Base-by-base conservation (phyloP, 2,113 vertebrate species). In the Jacana jacana region DNA sequence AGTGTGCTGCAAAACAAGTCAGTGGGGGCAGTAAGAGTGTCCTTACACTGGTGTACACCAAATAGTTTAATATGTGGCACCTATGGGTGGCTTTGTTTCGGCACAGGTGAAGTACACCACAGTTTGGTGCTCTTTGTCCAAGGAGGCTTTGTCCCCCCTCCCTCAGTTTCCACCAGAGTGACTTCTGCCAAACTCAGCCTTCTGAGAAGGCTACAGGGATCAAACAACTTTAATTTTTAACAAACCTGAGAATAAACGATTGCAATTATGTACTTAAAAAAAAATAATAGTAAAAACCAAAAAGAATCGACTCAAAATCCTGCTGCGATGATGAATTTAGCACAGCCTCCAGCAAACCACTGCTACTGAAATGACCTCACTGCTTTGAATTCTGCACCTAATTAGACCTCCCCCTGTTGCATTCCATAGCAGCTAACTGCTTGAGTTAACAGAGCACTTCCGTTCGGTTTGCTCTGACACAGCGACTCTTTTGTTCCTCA, bases 51-150 rank as follows among this genome's bases (percentile, higher is more conserved):
- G 18, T 30, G 27, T 1, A 35, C 13, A n/a, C 12, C 71, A 40
- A 46, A 6, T 31, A 30, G 37, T 61, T 54, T 20, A 68, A 52
- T 16, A 49, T 13, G 10, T 28, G 49, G 55, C 33, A 30, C 57
- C 24, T 42, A 16, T 18, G 44, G 57, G 42, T 14, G 39, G 35
- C 23, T 91, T 30, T 44, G 19, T 7, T 15, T 57, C 2, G 0
- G 35, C 17, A 30, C 3, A 33, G 42, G 8, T 31, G 31, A 24
- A 0, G 1, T 17, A 39, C 31, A 71, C 17, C 42, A n/a, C 1
- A 4, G 17, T 20, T 51, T 39, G 37, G 3, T 60, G n/a, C 22
- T 35, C 40, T 20, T 55, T 37, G 18, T 30, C 58, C n/a, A 28
- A 35, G 15, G 22, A 61, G 79, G n/a, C n/a, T 61, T 83, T 4